These are phyloP conservation scores for Auanema sp. DNA, from an alignment of 2,888 invertebrate genomes.

Conservation along the genomic window DNA sequence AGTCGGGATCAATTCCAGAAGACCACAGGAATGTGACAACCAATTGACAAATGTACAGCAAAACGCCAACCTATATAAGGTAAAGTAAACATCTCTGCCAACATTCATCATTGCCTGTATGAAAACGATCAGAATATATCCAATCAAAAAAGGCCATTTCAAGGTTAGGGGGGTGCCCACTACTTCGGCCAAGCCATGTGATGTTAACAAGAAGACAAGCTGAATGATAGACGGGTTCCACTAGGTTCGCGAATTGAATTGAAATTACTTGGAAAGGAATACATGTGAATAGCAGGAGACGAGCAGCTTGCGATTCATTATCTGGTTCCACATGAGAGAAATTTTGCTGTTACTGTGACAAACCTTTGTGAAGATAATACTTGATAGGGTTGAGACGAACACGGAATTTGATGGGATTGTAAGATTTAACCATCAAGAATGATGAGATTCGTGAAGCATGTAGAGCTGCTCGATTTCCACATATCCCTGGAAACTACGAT, in stretches of 20 bases:
- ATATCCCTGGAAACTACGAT: conserved; percentile 9
- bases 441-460: conserved; percentile 37
- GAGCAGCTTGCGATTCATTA: conserved; percentile 14
- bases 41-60: conserved; percentile 33
- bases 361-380: conserved; percentile 16
- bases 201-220: conserved; percentile 11
- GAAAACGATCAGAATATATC: conserved; percentile 13
- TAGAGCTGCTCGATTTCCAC: conserved; percentile 39
- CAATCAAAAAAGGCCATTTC: conserved; percentile 3
- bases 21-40: conserved; percentile 30
- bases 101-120: conserved; percentile 2
- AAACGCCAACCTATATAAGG: conserved; percentile 21
- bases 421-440: conserved; percentile 24
- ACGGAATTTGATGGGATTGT: conserved; percentile 21
- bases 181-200: conserved; percentile 5
- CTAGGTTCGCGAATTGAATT: too few species aligned
- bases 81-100: too few species aligned
- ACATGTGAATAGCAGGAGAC: conserved; percentile 14
- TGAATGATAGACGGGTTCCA: conserved; percentile 5
- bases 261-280: conserved; percentile 1
- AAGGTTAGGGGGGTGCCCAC: neutral
- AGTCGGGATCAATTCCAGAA: conserved; percentile 33
- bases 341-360: neutral
- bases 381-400: conserved; percentile 21
- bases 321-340: conserved; percentile 2